These are phyloP conservation scores for Platyrinchus mystaceus DNA, from an alignment of 2,797 vertebrate genomes.

Conservation along the genomic window DNA sequence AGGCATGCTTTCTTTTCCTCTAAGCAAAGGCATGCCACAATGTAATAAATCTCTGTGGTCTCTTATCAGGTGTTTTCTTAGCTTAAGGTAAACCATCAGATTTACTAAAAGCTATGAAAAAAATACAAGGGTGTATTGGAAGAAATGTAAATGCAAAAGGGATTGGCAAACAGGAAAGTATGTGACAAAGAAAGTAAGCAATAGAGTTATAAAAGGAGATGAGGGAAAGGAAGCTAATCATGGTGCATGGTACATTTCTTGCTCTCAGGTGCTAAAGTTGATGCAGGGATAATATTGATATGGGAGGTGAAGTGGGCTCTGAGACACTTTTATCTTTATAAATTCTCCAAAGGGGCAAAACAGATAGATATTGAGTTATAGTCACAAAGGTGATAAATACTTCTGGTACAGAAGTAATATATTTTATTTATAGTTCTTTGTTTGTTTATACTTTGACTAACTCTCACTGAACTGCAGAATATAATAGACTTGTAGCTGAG, in stretches of 20 bases:
- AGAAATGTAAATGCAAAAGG: neutral
- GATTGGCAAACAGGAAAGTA: neutral
- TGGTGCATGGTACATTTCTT: neutral
- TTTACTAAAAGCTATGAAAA: neutral
- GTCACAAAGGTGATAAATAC: neutral
- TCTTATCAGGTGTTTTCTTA: neutral
- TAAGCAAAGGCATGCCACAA: neutral
- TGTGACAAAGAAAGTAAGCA: neutral
- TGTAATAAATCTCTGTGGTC: neutral
- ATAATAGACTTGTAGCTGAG: neutral
- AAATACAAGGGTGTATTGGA: neutral
- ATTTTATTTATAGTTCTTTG: neutral
- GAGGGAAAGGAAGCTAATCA: neutral
- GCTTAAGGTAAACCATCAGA: neutral
- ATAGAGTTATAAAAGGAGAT: neutral
- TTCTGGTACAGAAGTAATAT: neutral
- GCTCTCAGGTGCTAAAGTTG: neutral
- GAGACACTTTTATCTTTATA: neutral
- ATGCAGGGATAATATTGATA: neutral
- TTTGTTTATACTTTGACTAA: neutral
- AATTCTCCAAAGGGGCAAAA: neutral
- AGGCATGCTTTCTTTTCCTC: neutral
- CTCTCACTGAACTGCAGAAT: neutral
- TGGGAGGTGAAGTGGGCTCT: neutral
- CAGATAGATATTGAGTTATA: neutral